phyloP scores from a whole-genome alignment of 1,140 invertebrate species.

The Leptinotarsa texana region DNA sequence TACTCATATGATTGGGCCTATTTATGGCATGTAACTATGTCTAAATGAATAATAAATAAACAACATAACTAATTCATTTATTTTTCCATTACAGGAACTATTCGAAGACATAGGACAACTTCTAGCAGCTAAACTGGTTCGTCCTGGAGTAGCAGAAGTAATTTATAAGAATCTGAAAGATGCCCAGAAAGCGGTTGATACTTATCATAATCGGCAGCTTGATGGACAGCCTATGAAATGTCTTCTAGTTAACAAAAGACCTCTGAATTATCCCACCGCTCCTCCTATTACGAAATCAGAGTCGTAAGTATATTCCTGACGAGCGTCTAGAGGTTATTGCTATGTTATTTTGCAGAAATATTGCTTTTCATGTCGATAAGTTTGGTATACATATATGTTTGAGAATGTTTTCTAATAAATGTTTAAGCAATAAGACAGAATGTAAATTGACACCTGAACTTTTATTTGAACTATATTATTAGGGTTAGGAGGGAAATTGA shows the following conservation, averaged over 20 bases:
- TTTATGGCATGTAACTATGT: too few relatives aligned
- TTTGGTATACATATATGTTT: too few relatives aligned
- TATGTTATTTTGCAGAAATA: too few relatives aligned
- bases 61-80: neutral
- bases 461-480: too few relatives aligned
- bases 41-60: too few relatives aligned
- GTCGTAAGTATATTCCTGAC: constrained; percentile 30
- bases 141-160: constrained; percentile 85
- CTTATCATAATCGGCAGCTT: constrained; percentile 88
- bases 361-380: too few relatives aligned
- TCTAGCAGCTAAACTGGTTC: constrained; percentile 79
- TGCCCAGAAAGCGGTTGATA: constrained; percentile 85
- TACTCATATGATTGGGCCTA: too few relatives aligned
- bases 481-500: too few relatives aligned
- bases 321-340: too few relatives aligned
- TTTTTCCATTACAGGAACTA: constrained; percentile 67
- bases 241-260: constrained; percentile 72
- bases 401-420: too few relatives aligned
- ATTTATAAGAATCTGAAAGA: constrained; percentile 84
- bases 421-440: too few relatives aligned
- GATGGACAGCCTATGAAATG: constrained; percentile 86
- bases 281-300: constrained; percentile 54
- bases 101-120: constrained; percentile 91
- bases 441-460: too few relatives aligned
- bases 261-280: constrained; percentile 63